Conservation (phyloP, 2,113 vertebrate species). For the Saccopteryx leptura region DNA sequence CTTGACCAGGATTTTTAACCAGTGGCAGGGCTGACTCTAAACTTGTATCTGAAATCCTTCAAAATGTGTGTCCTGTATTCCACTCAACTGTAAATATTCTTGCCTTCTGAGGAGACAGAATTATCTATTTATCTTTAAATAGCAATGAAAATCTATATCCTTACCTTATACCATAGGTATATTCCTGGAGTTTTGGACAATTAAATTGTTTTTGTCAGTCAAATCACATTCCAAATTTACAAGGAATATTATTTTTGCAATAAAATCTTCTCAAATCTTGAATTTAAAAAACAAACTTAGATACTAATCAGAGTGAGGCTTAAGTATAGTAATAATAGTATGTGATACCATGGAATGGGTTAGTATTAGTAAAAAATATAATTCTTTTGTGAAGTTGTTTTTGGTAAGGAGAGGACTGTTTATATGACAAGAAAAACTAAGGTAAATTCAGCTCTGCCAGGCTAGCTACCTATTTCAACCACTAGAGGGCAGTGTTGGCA, state of each 20-base stretch:
- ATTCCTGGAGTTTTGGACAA: neutral
- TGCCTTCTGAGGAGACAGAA: neutral
- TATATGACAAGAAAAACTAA: neutral
- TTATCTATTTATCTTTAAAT: neutral
- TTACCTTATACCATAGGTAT: neutral
- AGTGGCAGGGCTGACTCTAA: too few relatives aligned
- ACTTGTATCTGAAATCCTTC: neutral
- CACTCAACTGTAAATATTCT: neutral
- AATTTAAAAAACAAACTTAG: neutral
- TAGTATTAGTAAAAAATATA: neutral
- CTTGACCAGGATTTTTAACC: too few relatives aligned
- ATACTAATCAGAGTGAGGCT: neutral
- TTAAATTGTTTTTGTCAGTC: neutral
- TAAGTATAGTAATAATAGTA: neutral
- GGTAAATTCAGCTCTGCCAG: neutral
- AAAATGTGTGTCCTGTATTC: neutral
- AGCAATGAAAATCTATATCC: neutral
- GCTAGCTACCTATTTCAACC: neutral
- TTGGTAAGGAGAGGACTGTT: neutral
- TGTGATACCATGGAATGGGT: neutral
- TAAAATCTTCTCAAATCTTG: neutral
- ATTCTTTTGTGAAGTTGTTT: neutral
- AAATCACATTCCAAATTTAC: neutral
- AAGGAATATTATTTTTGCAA: neutral
- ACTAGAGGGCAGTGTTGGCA: conserved; percentile 81